These are phyloP conservation scores for Tor tambroides DNA, from an alignment of 2,113 vertebrate species.

Conservation along the genomic window DNA sequence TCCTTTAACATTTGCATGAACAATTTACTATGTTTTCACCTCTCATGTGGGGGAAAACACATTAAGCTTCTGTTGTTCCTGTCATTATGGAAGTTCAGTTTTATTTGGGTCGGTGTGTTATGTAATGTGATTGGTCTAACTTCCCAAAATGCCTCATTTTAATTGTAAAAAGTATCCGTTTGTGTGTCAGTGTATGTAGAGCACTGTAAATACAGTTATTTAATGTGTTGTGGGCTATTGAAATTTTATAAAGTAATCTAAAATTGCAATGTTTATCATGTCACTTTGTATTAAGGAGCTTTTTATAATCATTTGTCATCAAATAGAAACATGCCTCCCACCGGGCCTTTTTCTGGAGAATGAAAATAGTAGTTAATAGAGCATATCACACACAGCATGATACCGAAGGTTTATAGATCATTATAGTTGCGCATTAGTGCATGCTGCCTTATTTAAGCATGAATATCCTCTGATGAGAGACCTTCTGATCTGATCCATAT, in stretches of 20 bases:
- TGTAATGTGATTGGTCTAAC: not conserved
- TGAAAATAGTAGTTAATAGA: not conserved
- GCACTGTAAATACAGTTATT: not conserved
- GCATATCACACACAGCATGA: not conserved
- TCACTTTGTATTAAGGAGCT: not conserved
- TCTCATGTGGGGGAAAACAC: not conserved
- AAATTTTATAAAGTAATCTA: not conserved
- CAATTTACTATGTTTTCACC: not conserved
- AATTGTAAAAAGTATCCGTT: not conserved
- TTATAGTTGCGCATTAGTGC: not conserved
- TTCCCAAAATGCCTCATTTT: not conserved
- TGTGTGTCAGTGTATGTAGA: not conserved
- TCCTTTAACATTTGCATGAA: not conserved
- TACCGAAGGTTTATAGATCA: not conserved
- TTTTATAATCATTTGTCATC: not conserved
- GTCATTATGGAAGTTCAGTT: not conserved
- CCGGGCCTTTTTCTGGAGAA: slow-evolving; percentile 7
- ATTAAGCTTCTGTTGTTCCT: not conserved
- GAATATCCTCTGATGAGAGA: slow-evolving; percentile 10
- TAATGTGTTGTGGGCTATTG: not conserved
- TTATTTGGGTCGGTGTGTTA: not conserved
- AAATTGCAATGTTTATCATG: not conserved
- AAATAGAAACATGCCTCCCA: not conserved
- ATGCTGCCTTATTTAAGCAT: slow-evolving; percentile 15
- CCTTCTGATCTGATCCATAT: slow-evolving; percentile 11